Conservation (phyloP, 1,140 invertebrate species). For the Stegodyphus dumicola region DNA sequence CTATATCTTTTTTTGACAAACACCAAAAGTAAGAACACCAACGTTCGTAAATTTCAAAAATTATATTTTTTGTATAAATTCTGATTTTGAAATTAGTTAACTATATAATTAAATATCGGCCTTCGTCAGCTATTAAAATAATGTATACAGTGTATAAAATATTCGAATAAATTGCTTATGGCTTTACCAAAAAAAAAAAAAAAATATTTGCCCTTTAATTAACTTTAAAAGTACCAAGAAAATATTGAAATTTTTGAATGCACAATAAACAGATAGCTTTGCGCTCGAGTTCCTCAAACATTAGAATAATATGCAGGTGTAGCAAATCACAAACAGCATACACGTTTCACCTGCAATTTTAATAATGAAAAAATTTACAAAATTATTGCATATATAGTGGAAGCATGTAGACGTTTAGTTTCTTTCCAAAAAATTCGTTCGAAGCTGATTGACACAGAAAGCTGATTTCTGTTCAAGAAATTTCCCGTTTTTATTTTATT, state of each 20-base stretch:
- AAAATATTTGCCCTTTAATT: too few species aligned
- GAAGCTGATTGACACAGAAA: constrained; percentile 44
- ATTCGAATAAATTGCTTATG: too few species aligned
- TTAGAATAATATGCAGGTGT: constrained; percentile 39
- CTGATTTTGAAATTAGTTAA: too few species aligned
- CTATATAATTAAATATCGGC: too few species aligned
- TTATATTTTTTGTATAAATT: too few species aligned
- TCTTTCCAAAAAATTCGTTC: constrained; percentile 36
- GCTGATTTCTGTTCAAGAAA: constrained; percentile 23
- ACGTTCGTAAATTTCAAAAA: too few species aligned
- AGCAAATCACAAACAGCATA: constrained; percentile 42
- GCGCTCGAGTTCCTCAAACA: not conserved
- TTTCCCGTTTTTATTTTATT: not conserved
- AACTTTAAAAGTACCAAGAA: not conserved
- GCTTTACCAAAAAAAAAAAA: too few species aligned
- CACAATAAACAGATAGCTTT: not conserved
- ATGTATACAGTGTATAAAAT: too few species aligned
- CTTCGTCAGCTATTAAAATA: too few species aligned
- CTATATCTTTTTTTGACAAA: too few species aligned
- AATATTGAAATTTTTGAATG: not conserved
- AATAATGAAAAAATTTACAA: constrained; percentile 49
- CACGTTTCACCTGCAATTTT: constrained; percentile 38
- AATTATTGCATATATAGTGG: constrained; percentile 59
- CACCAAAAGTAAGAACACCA: too few species aligned
- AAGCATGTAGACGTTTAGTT: constrained; percentile 36